Percentiles rank a stretch among this genome's conserved stretches.
phyloP scores from a whole-genome alignment of 2,797 vertebrate genomes.

The Amazona ochrocephala region DNA sequence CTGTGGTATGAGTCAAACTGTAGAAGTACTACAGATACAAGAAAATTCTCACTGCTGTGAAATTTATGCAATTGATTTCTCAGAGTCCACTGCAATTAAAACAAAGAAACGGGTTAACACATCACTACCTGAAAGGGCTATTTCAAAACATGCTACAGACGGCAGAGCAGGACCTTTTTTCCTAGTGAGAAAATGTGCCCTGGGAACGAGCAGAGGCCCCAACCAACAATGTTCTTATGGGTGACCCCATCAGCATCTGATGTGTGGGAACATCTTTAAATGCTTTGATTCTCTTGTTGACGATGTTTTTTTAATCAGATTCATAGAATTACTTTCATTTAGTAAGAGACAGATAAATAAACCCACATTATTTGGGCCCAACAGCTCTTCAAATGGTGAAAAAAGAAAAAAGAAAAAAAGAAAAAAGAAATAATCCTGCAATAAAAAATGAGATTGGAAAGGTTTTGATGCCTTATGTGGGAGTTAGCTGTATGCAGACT shows the following conservation, averaged over 20 bases:
- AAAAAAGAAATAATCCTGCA: not conserved
- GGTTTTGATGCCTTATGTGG: constrained; percentile 48
- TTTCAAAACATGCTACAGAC: constrained; percentile 18
- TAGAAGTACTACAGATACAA: not conserved
- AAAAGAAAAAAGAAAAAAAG: not conserved
- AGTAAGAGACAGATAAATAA: constrained; percentile 37
- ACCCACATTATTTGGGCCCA: not conserved
- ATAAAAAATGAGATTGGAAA: constrained; percentile 29
- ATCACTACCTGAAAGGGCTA: not conserved
- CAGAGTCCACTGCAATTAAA: not conserved
- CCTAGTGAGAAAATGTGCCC: constrained; percentile 2
- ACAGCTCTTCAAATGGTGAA: not conserved
- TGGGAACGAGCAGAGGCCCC: not conserved
- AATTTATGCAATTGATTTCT: not conserved
- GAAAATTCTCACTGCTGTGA: not conserved
- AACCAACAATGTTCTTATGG: not conserved
- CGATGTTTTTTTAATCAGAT: constrained; percentile 7
- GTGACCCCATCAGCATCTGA: constrained; percentile 12
- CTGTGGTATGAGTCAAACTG: not conserved
- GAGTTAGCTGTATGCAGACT: constrained; percentile 51
- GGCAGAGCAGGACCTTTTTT: not conserved
- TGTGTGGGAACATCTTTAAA: constrained; percentile 5
- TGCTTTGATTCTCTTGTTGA: not conserved
- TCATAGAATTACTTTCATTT: constrained; percentile 18
- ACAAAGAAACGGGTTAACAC: constrained; percentile 23